A percentile compares a stretch with the other conserved stretches of the same genome.
These are phyloP conservation scores for Chunga burmeisteri DNA, from an alignment of 2,113 vertebrate species.

Conservation along the genomic window DNA sequence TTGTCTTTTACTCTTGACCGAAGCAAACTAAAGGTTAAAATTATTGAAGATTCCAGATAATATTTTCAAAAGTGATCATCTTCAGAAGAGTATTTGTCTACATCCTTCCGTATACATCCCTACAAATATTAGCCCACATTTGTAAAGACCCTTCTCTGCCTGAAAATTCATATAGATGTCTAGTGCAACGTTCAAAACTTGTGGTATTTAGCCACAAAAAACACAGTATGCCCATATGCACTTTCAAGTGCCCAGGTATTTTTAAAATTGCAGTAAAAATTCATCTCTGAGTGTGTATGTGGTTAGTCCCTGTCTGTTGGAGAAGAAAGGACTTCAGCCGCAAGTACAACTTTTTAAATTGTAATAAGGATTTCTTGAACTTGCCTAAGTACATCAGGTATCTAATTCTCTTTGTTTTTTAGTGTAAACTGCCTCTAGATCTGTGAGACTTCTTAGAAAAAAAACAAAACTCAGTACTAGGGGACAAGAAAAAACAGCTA, in stretches of 20 bases:
- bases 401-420: neutral
- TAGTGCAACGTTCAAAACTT: fast-evolving
- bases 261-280: neutral
- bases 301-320: neutral
- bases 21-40: neutral
- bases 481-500: neutral
- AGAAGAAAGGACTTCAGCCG: neutral
- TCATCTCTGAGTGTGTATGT: neutral
- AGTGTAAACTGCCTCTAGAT: neutral
- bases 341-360: neutral
- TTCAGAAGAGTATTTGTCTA: neutral
- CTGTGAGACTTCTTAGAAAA: neutral
- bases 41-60: neutral
- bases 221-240: neutral
- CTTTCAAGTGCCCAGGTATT: neutral
- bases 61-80: neutral
- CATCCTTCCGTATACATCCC: neutral
- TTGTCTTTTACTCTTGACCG: neutral
- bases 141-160: neutral
- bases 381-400: neutral
- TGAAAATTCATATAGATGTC: neutral
- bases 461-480: neutral
- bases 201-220: neutral
- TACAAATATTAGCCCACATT: neutral
- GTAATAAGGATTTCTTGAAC: neutral